Evolutionary conservation across 2,888 invertebrate species (phyloP), one percentile per base, ranked within the genome.

Genomic region (Aspidapion aeneum): DNA sequence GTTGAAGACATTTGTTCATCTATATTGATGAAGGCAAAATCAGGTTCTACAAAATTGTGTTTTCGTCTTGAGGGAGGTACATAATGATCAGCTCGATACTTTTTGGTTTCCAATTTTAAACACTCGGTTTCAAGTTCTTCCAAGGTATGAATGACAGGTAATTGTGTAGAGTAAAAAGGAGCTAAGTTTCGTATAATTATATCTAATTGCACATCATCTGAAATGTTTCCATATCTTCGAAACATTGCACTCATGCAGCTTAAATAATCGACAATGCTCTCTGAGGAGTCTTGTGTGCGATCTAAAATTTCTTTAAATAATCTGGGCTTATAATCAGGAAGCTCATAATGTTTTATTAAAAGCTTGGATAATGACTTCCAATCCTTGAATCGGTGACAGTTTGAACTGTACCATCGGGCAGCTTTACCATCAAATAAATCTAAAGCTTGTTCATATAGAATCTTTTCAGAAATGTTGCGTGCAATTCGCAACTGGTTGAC

Each of bases 291-390:
- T 17, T 61, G 61, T n/a, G 61, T 61, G 9, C 57, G 19, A 3
- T 57, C 51, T 1, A 57, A 19, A 49, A 62, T 62, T 21, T 62
- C 58, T 52, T 54, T 52, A 57, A 62, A 58, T 16, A 51, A 48
- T 18, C 54, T 58, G 19, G 20, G 3, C 3, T 55, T 54, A 50
- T 61, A 61, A 50, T 61, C 61, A n/a, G 50, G 50, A 1, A 57
- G 61, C 22, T 49, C 56, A 50, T 21, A 61, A 18, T 61, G 50
- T 16, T 20, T n/a, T n/a, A 20, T n/a, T 1, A 61, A n/a, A 7
- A 61, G 17, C 18, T 9, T 18, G 1, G n/a, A 18, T 18, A 61
- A 48, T 18, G 48, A 3, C 20, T 21, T 5, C 52, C 62, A 58
- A 22, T 58, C 21, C 17, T 17, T 12, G 35, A 58, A 51, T 18